Conservation (phyloP, 35 echinoderm and acorn worm species). For the Stichopus chloronotus region DNA sequence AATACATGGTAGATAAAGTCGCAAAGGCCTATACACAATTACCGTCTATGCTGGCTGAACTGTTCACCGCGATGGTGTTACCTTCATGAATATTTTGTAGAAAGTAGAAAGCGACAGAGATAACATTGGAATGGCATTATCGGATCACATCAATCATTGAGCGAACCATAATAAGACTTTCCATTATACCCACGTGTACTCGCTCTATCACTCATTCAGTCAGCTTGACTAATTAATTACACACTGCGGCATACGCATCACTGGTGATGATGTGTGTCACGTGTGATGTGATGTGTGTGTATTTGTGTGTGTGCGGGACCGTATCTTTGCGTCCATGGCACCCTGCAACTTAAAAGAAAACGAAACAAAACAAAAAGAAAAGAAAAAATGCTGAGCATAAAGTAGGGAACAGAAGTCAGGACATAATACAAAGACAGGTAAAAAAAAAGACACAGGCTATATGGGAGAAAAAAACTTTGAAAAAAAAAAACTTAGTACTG, state of each 20-base stretch:
- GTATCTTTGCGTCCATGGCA: too few species aligned
- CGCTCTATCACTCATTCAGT: not conserved
- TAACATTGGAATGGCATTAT: not conserved
- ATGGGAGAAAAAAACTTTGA: not conserved
- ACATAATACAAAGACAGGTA: too few species aligned
- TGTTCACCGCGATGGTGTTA: not conserved
- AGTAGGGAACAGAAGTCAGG: not conserved
- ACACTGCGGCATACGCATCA: conserved; percentile 33
- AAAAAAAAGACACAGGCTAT: too few species aligned
- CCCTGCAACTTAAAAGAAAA: too few species aligned
- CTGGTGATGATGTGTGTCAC: not conserved
- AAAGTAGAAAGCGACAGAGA: not conserved
- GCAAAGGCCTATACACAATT: not conserved
- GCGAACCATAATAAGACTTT: conserved; percentile 24
- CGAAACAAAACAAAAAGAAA: too few species aligned
- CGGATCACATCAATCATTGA: not conserved
- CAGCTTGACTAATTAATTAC: conserved; percentile 42
- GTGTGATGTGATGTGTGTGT: too few species aligned
- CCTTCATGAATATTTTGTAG: not conserved
- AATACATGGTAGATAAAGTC: not conserved
- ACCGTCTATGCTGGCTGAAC: not conserved
- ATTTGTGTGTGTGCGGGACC: too few species aligned
- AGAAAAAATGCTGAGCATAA: not conserved
- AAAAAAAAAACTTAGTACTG: not conserved
- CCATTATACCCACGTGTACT: not conserved